Conservation (phyloP, 2,113 vertebrate genomes). For the Bagarius yarrelli region DNA sequence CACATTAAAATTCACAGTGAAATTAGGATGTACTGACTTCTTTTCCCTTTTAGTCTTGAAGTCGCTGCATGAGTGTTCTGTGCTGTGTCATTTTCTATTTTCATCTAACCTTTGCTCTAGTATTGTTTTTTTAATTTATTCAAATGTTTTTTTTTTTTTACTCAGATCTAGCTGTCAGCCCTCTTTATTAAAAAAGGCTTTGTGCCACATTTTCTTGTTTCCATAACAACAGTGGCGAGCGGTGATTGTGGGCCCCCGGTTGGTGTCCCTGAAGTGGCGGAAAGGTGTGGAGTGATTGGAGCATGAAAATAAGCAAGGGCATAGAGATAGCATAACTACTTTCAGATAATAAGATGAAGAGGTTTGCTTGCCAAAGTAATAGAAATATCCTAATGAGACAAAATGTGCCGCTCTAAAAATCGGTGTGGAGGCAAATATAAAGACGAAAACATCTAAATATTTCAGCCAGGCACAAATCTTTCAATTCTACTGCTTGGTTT, state of each 20-base stretch:
- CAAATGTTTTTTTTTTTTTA: conserved; percentile 62
- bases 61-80: conserved; percentile 10
- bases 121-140: conserved; percentile 45
- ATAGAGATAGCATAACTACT: conserved; percentile 40
- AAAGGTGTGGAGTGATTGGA: conserved; percentile 47
- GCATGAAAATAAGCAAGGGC: conserved; percentile 48
- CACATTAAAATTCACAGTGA: conserved; percentile 12
- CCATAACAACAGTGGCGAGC: conserved; percentile 78
- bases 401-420: not conserved
- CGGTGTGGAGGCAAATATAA: conserved; percentile 11
- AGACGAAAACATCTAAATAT: not conserved
- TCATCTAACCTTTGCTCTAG: conserved; percentile 33
- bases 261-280: conserved; percentile 66
- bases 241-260: conserved; percentile 59
- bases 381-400: conserved; percentile 10
- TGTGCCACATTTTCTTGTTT: conserved; percentile 75
- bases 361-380: not conserved
- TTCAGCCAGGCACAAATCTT: not conserved
- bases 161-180: conserved; percentile 53
- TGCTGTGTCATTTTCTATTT: conserved; percentile 37
- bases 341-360: conserved; percentile 41
- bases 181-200: conserved; percentile 60
- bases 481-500: not conserved
- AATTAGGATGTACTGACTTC: not conserved
- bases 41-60: not conserved